Percentiles rank a stretch among this genome's conserved stretches.
phyloP scores from a whole-genome alignment of 37 sponge, comb jelly and placozoan genomes.

The Halisarca cf. caerulea region DNA sequence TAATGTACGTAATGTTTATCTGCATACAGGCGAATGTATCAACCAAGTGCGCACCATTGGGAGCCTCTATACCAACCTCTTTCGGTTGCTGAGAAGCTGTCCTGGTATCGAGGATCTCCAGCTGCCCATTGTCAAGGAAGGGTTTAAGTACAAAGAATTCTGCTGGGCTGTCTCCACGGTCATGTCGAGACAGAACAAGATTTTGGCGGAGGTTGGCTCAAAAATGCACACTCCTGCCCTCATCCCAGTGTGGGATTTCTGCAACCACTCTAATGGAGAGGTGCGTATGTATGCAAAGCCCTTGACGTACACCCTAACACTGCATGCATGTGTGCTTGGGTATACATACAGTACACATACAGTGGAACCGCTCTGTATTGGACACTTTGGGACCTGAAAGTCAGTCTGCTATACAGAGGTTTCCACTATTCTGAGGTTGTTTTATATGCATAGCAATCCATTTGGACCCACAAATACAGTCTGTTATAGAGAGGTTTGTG shows the following conservation, averaged over 20 bases:
- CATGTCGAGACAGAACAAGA: conserved; percentile 80
- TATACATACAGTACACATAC: too few relatives aligned
- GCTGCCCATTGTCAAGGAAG: conserved; percentile 33
- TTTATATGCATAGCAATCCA: too few relatives aligned
- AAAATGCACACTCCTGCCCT: conserved; percentile 43
- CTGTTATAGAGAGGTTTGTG: too few relatives aligned
- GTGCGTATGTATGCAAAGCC: too few relatives aligned
- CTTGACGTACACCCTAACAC: background rate
- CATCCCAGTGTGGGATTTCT: conserved; percentile 84
- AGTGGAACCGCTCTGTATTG: too few relatives aligned
- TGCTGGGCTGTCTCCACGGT: conserved; percentile 78
- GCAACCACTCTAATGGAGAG: conserved; percentile 56
- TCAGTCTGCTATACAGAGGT: too few relatives aligned
- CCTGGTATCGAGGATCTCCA: background rate
- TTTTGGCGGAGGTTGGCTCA: conserved; percentile 21
- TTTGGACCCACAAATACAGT: too few relatives aligned
- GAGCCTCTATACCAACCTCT: conserved; percentile 65
- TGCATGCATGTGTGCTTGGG: too few relatives aligned
- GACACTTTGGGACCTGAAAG: too few relatives aligned
- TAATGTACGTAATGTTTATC: background rate
- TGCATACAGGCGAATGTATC: conserved; percentile 47
- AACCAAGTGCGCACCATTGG: conserved; percentile 65
- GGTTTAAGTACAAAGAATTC: conserved; percentile 71
- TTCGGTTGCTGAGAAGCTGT: conserved; percentile 49
- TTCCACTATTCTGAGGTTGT: too few relatives aligned